Conservation (phyloP, 2,888 invertebrate species). For the Drosophila algonquin region DNA sequence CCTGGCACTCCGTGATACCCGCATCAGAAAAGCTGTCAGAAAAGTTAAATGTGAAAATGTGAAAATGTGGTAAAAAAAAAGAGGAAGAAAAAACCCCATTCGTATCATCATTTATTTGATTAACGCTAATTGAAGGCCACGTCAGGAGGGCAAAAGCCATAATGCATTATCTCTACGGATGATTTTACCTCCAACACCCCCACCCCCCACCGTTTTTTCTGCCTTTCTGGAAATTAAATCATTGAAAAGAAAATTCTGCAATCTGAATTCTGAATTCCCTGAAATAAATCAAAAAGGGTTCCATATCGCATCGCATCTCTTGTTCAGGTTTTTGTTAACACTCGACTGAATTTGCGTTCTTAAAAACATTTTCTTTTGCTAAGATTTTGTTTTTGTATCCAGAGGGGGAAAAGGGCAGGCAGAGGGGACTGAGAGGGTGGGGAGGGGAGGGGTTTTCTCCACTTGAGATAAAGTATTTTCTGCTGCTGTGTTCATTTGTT, state of each 20-base stretch:
- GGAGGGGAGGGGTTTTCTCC: too few species aligned
- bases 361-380: constrained; percentile 18
- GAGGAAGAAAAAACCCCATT: constrained; percentile 53
- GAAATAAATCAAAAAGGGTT: neutral
- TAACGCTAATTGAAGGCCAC: constrained; percentile 70
- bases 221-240: constrained; percentile 6
- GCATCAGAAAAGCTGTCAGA: constrained; percentile 74
- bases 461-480: constrained; percentile 44
- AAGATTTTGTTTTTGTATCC: neutral
- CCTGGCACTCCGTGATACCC: constrained; percentile 54
- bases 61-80: constrained; percentile 51
- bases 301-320: neutral
- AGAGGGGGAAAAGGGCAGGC: neutral
- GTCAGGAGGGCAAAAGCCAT: neutral
- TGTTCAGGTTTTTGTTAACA: constrained; percentile 62
- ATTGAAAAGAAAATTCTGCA: neutral
- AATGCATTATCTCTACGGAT: neutral
- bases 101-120: constrained; percentile 73
- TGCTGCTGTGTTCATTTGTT: constrained; percentile 27
- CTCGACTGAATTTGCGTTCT: constrained; percentile 58
- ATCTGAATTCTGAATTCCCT: too few species aligned
- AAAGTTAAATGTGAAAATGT: constrained; percentile 67
- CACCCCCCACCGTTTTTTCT: too few species aligned
- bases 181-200: neutral
- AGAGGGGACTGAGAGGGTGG: too few species aligned